Evolutionary conservation across 2,113 vertebrate species (phyloP), one percentile per base, ranked within the genome.

Genomic region (Salvelinus namaycush): DNA sequence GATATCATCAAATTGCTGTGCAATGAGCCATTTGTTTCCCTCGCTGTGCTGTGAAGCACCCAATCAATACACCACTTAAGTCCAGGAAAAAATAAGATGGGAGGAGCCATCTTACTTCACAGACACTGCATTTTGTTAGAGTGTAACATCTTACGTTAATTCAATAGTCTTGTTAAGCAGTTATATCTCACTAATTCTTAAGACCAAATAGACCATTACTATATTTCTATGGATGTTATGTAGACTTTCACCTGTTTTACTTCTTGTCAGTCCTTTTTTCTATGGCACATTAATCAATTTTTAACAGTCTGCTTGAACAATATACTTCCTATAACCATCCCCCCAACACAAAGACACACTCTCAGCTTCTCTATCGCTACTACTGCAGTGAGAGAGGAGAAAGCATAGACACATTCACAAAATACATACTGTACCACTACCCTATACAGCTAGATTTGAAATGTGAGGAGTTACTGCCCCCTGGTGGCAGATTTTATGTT

Each of bases 401-500:
- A 57, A 20, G n/a, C 29, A 39, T 34, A n/a, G 67, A 68, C 24
- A 39, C 5, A 54, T 54, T 54, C 51, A 54, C 51, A 16, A 51
- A 18, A 54, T 5, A 34, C 67, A 26, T 65, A 22, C 14, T 65
- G 20, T 64, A n/a, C 59, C 62, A 34, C 18, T 11, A 26, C 31
- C 7, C 3, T 20, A 39, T 29, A 20, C 14, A 13, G 29, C 5
- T 66, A 20, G 0, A 22, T 74, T 76, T 70, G 0, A 71, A 75
- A 57, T 34, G 16, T 79, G 62, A 54, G 57, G 20, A 1, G 48
- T 78, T 76, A 83, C 66, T 83, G 65, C 62, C 87, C 81, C 81
- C 90, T 89, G 59, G 82, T 89, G 91, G 88, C 68, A n/a, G 69
- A 9, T 49, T 1, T 14, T 22, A 12, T 73, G n/a, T 57, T 24